A percentile compares a stretch with the other conserved stretches of the same genome.
phyloP scores from a whole-genome alignment of 2,888 invertebrate species.

The Sphecodes monilicornis region DNA sequence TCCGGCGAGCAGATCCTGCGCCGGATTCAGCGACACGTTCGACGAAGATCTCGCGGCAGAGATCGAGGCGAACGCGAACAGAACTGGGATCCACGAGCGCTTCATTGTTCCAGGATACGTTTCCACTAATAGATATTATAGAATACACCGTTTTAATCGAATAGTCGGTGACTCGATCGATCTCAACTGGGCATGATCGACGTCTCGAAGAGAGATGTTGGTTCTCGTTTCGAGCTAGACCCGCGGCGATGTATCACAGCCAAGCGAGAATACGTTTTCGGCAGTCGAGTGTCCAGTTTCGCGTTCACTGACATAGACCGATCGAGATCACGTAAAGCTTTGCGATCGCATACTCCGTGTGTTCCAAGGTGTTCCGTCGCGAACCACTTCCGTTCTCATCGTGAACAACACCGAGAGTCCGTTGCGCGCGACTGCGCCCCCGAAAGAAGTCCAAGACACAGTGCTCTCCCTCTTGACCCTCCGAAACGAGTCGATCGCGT shows the following conservation, averaged over 20 bases:
- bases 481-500: not conserved
- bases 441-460: not conserved
- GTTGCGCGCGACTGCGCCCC: not conserved
- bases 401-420: slow-evolving; percentile 27
- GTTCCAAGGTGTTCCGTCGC: slow-evolving; percentile 17
- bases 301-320: not conserved
- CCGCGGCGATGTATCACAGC: not conserved
- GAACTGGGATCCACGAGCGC: slow-evolving; percentile 6
- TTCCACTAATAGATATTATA: not conserved
- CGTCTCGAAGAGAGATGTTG: not conserved
- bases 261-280: not conserved
- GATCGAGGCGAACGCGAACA: slow-evolving; percentile 31
- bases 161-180: not conserved
- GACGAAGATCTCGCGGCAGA: slow-evolving; percentile 20
- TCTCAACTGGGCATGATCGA: slow-evolving; percentile 22
- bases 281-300: not conserved
- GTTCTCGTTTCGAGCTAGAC: not conserved
- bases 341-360: slow-evolving; percentile 14
- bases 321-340: slow-evolving; percentile 41
- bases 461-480: not conserved
- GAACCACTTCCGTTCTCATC: slow-evolving; percentile 9
- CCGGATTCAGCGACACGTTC: slow-evolving; percentile 15
- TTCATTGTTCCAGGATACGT: slow-evolving; percentile 15
- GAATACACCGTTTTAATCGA: not conserved
- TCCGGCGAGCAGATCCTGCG: slow-evolving; percentile 43